These are phyloP conservation scores for Isaurus tuberculatus DNA, from an alignment of 92 coral and sea anemone genomes.

Conservation along the genomic window DNA sequence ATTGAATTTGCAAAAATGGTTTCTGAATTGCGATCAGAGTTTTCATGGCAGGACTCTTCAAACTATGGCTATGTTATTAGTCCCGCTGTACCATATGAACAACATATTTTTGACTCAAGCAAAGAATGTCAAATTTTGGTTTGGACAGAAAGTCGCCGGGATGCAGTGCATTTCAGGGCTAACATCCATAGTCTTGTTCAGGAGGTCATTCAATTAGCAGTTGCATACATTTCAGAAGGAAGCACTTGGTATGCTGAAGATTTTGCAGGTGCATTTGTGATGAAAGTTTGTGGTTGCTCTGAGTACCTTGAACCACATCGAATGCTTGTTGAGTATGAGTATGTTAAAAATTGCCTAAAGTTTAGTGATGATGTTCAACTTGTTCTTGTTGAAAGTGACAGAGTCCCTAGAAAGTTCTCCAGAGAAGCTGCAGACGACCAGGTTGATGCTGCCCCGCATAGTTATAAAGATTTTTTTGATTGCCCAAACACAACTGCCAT, in stretches of 20 bases:
- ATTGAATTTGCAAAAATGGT: conserved; percentile 84
- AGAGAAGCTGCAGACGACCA: conserved; percentile 82
- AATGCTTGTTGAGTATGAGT: conserved; percentile 91
- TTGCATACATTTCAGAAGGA: conserved; percentile 76
- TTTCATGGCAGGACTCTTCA: conserved; percentile 72
- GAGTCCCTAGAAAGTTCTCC: conserved; percentile 79
- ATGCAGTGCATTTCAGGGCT: conserved; percentile 76
- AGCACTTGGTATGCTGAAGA: conserved; percentile 47
- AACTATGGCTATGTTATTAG: conserved; percentile 93
- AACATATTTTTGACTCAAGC: conserved; percentile 65
- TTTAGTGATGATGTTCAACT: conserved; percentile 76
- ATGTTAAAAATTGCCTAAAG: conserved; percentile 87
- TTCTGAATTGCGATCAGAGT: conserved; percentile 72
- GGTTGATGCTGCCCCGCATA: conserved; percentile 75
- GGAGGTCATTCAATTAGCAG: conserved; percentile 72
- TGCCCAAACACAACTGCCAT: conserved; percentile 89
- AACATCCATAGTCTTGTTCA: conserved; percentile 71
- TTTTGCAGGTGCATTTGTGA: conserved; percentile 64
- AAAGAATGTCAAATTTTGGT: conserved; percentile 77
- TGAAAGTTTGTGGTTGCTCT: conserved; percentile 93
- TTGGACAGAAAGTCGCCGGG: conserved; percentile 77
- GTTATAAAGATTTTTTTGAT: conserved; percentile 92
- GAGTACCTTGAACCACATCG: conserved; percentile 83
- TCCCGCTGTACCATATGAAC: conserved; percentile 87
- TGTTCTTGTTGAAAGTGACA: conserved; percentile 88